Percentiles rank a stretch among this genome's conserved stretches.
Conservation (phyloP, 2,113 vertebrate genomes). For the Calidris pugnax region DNA sequence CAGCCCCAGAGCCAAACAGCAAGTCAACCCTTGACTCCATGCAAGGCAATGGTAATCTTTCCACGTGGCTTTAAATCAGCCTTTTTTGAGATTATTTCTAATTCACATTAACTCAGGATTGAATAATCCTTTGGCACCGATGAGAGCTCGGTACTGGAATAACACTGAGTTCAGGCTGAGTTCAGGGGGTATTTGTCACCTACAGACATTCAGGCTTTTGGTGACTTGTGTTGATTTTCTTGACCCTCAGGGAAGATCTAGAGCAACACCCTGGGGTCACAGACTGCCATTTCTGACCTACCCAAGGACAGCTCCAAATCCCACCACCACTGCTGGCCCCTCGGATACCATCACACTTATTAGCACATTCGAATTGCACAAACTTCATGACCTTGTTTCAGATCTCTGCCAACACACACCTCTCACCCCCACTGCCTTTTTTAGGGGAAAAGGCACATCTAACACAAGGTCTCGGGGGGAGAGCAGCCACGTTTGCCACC, state of each 20-base stretch:
- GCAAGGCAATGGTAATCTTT: background rate
- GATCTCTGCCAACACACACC: background rate
- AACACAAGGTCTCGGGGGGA: background rate
- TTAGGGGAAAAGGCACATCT: background rate
- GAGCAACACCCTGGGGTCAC: background rate
- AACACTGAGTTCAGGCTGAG: background rate
- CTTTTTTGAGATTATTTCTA: background rate
- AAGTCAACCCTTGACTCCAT: background rate
- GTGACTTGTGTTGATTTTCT: background rate
- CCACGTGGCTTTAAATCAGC: background rate
- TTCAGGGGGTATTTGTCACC: background rate
- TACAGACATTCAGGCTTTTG: rapidly evolving
- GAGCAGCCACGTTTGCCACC: background rate
- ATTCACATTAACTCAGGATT: background rate
- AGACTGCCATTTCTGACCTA: background rate
- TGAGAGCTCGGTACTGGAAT: background rate
- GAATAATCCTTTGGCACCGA: background rate
- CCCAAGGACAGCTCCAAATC: background rate
- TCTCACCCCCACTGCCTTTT: background rate
- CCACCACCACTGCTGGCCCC: background rate
- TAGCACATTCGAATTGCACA: background rate
- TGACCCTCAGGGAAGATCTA: background rate
- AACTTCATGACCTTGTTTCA: background rate
- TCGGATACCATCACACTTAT: rapidly evolving
- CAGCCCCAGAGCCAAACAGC: background rate